Evolutionary conservation across 1,140 invertebrate species (phyloP), one percentile per base, ranked within the genome.

Genomic region (Platorchestia sp.): DNA sequence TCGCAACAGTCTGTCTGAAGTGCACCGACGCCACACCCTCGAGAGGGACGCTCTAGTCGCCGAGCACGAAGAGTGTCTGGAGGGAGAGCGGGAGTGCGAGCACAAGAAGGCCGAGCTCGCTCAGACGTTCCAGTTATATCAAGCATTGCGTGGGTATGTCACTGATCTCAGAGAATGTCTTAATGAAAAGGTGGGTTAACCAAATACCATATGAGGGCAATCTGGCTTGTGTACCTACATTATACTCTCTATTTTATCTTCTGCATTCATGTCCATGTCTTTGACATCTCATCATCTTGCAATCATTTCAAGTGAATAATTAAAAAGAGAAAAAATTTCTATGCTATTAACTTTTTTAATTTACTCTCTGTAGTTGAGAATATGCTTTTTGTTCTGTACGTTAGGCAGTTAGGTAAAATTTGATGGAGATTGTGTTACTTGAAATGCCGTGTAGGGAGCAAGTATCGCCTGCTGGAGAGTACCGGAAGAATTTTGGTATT

Each of bases 91-190:
- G 90, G 95, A 40, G 96, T 97, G 95, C 97, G 98, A 96, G 97
- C 96, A 95, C 97, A 98, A 98, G 96, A 98, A 97, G 95, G 98
- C 98, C 90, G 97, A 97, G 96, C 98, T 98, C 96, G 98, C 98
- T 96, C 97, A 98, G 96, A 98, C 98, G 97, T 99, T 99, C 98
- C 98, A 98, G 97, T 99, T 99, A 97, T 99, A 99, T 98, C 99
- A 99, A 98, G 98, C 99, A 97, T 98, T 99, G 97, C 98, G 99
- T 97, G 98, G 99, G 97, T 99, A 99, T 98, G 98, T 99, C 97
- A 98, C 98, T 97, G 99, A 99, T 98, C 98, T 99, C 97, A 98
- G 99, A 97, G 99, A 99, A 98, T 99, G 99, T 98, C 98, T 99
- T 97, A 98, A 99, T 97, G 97, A 99, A 97, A 99, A 99, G 98